Percentiles rank a stretch among this genome's conserved stretches.
Conservation (phyloP, 2,888 invertebrate species). For the Electrophaes corylata region DNA sequence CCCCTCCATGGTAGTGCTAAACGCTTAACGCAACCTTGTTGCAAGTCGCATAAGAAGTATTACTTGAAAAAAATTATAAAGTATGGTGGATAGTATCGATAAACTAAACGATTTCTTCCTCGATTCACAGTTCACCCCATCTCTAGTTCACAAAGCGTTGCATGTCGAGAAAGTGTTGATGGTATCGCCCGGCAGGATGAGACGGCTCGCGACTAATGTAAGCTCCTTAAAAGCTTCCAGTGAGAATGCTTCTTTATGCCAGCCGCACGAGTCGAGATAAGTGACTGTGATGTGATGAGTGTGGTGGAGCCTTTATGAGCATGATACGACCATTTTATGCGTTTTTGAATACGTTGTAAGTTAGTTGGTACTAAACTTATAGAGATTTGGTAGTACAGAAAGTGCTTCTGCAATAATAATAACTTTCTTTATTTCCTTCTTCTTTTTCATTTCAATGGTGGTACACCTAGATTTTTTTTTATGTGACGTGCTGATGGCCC, state of each 20-base stretch:
- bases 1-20: too few relatives aligned
- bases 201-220: slow-evolving; percentile 64
- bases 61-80: too few relatives aligned
- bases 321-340: slow-evolving; percentile 15
- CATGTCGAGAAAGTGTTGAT: slow-evolving; percentile 69
- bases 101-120: background rate
- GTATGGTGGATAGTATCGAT: slow-evolving; percentile 27
- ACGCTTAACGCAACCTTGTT: too few relatives aligned
- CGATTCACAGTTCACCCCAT: slow-evolving; percentile 25
- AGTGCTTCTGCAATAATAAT: too few relatives aligned
- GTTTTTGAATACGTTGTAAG: too few relatives aligned
- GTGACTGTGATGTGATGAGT: slow-evolving; percentile 29
- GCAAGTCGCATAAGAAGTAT: too few relatives aligned
- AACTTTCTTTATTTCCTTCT: too few relatives aligned
- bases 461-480: too few relatives aligned
- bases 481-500: too few relatives aligned
- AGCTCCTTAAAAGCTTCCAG: slow-evolving; percentile 60
- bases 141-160: slow-evolving; percentile 51
- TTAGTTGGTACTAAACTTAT: too few relatives aligned
- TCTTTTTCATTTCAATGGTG: too few relatives aligned
- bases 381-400: too few relatives aligned
- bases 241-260: slow-evolving; percentile 52
- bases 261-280: slow-evolving; percentile 32
- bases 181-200: slow-evolving; percentile 62
- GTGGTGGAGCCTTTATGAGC: slow-evolving; percentile 18